Evolutionary conservation across 2,797 vertebrate species (phyloP), one percentile per base, ranked within the genome.

Genomic region (Phaenicophaeus curvirostris): DNA sequence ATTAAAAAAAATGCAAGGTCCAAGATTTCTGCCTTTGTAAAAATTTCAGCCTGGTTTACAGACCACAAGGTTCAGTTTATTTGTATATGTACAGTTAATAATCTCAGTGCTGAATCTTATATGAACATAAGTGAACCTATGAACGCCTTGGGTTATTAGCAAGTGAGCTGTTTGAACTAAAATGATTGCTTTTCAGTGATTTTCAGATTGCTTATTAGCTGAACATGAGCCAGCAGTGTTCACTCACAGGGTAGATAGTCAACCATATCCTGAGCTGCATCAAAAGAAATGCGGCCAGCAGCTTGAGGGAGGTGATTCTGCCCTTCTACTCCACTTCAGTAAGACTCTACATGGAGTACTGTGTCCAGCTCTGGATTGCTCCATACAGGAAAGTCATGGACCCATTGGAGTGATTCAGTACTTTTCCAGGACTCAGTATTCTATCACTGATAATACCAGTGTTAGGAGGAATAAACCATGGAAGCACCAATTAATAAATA

Each of bases 361-460:
- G 16, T 0, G 0, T 81, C 16, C 23, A 37, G 48, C 20, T 31
- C n/a, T 39, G 18, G 33, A 5, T 39, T 2, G 23, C 9, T 6
- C 12, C 39, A 30, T 4, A 30, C 8, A 39, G 3, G 13, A 48
- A 35, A 8, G 33, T 28, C 15, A 55, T 15, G 28, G 13, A 28
- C 11, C 39, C 46, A 5, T 13, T 37, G 39, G 27, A 71, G 13
- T 28, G n/a, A 35, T 35, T 28, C 24, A 39, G 11, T 74, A 55
- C 20, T 80, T 80, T 62, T 68, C 35, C 35, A 68, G 39, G 67
- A n/a, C 28, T 58, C 42, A 19, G 2, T 37, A 35, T 48, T 74
- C 41, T 55, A 28, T 37, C 18, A 30, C 4, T 46, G 17, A 39
- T 42, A 39, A 25, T 57, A 44, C 21, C 39, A 10, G 11, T 51